Conservation (phyloP, 2,113 vertebrate species). For the Blennius ocellaris region DNA sequence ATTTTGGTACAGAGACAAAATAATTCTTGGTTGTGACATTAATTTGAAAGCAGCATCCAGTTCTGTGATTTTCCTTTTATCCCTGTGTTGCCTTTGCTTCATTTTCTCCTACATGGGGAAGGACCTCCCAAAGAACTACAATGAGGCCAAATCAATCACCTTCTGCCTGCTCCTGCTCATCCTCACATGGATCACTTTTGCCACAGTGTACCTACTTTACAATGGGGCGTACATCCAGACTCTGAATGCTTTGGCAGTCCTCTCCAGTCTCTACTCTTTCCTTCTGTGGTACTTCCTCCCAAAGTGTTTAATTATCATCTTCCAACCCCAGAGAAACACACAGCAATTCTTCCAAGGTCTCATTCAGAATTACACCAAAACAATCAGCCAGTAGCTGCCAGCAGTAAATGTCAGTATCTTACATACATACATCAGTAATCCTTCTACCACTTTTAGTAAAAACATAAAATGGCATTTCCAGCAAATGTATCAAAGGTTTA, state of each 20-base stretch:
- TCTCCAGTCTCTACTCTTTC: constrained; percentile 79
- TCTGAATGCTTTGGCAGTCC: constrained; percentile 59
- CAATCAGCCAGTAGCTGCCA: constrained; percentile 63
- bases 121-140: constrained; percentile 92
- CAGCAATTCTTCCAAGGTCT: constrained; percentile 86
- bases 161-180: constrained; percentile 87
- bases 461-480: too few species aligned
- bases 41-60: fast-evolving
- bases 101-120: constrained; percentile 89
- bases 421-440: too few species aligned
- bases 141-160: constrained; percentile 89
- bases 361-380: constrained; percentile 87
- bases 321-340: constrained; percentile 85
- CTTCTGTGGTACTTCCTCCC: constrained; percentile 87
- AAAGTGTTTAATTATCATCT: constrained; percentile 86
- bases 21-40: constrained; percentile 79
- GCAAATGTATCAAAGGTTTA: too few species aligned
- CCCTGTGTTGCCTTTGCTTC: constrained; percentile 83
- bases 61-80: constrained; percentile 46
- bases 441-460: too few species aligned
- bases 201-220: constrained; percentile 70
- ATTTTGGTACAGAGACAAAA: constrained; percentile 46
- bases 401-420: too few species aligned
- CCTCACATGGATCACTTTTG: constrained; percentile 81
- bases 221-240: constrained; percentile 66